Evolutionary conservation across 2,797 vertebrate genomes (phyloP).

Genomic region (Meda fulgida): DNA sequence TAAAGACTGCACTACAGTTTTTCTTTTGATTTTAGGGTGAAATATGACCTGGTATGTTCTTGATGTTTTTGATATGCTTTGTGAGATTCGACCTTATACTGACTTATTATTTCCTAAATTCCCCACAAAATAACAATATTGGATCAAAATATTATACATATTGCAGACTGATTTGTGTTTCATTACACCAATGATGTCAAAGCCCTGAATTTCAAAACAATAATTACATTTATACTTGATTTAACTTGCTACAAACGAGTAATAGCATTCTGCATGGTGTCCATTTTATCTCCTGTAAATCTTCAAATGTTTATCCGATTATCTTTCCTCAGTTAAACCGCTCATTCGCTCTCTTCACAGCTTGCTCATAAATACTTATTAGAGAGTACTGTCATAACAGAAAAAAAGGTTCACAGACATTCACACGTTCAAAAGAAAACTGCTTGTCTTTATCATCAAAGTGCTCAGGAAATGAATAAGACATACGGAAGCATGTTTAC

Average conservation of each 20-base stretch:
- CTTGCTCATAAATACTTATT: constrained; percentile 32
- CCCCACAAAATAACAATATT: background rate
- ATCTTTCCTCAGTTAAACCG: background rate
- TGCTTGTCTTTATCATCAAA: constrained; percentile 21
- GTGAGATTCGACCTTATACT: background rate
- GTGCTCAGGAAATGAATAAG: constrained; percentile 19
- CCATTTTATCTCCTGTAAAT: constrained; percentile 14
- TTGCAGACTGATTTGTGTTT: background rate
- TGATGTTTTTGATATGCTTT: background rate
- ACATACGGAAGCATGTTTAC: background rate
- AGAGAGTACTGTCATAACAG: constrained; percentile 10
- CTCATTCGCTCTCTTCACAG: background rate
- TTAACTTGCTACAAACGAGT: background rate
- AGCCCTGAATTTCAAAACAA: background rate
- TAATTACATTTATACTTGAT: constrained; percentile 8
- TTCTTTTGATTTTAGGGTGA: background rate
- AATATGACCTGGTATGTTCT: background rate
- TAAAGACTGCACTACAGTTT: background rate
- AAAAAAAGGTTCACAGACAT: constrained; percentile 18
- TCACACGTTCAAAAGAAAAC: constrained; percentile 13
- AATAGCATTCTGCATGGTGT: constrained; percentile 22
- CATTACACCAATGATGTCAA: background rate
- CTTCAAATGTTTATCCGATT: constrained; percentile 29
- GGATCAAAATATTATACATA: background rate
- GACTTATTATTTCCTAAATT: background rate